These are phyloP conservation scores for Caenorhabditis drosophilae DNA, from an alignment of 2,888 invertebrate species.

Conservation along the genomic window DNA sequence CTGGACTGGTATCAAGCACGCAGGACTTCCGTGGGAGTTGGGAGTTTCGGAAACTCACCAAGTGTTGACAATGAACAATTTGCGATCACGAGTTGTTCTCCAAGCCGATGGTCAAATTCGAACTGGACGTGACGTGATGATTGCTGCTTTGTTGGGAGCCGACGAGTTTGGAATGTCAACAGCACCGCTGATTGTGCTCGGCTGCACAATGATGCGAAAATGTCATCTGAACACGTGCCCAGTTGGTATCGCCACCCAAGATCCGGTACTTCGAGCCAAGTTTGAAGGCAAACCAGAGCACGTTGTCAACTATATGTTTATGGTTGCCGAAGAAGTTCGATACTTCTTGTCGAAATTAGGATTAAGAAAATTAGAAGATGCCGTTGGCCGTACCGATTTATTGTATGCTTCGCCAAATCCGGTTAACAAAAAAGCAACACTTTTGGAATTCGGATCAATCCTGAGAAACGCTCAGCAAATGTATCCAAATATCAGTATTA, in stretches of 20 bases:
- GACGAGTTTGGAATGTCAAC: slow-evolving; percentile 99
- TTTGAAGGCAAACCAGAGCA: slow-evolving; percentile 97
- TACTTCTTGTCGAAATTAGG: slow-evolving; percentile 89
- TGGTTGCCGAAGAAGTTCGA: slow-evolving; percentile 94
- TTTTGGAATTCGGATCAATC: slow-evolving; percentile 84
- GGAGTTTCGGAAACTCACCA: slow-evolving; percentile 98
- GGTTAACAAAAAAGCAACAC: slow-evolving; percentile 81
- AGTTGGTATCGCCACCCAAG: slow-evolving; percentile 97
- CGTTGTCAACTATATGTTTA: slow-evolving; percentile 94
- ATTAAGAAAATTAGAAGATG: slow-evolving; percentile 74
- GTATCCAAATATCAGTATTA: slow-evolving; percentile 86
- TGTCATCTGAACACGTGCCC: slow-evolving; percentile 99
- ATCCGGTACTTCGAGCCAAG: slow-evolving; percentile 90
- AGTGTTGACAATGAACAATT: slow-evolving; percentile 72
- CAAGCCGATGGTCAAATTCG: slow-evolving; percentile 95
- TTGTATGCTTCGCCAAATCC: slow-evolving; percentile 79
- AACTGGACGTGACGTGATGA: slow-evolving; percentile 92
- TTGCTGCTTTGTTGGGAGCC: slow-evolving; percentile 92
- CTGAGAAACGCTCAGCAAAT: slow-evolving; percentile 87
- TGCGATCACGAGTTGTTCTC: slow-evolving; percentile 85
- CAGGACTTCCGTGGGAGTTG: slow-evolving; percentile 97
- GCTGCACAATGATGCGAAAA: slow-evolving; percentile 99
- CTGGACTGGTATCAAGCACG: slow-evolving; percentile 97
- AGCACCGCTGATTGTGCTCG: slow-evolving; percentile 93
- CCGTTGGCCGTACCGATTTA: slow-evolving; percentile 77